Base-by-base conservation (phyloP, 1,140 invertebrate species). In the Apis florea region DNA sequence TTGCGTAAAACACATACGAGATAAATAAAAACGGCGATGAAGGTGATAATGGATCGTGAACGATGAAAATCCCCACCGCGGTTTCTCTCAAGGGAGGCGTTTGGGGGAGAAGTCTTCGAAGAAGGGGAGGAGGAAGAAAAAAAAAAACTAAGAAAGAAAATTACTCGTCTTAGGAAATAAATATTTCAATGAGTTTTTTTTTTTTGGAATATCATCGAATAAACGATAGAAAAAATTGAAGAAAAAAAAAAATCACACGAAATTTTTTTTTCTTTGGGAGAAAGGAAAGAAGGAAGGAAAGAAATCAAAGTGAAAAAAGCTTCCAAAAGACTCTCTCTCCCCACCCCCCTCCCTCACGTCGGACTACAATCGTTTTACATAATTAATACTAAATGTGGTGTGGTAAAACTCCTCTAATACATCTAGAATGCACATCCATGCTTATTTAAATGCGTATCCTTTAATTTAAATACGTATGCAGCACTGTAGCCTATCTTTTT, bases 401-500 rank as follows among this genome's bases (percentile, higher is more conserved):
- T 88, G 84, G 76, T 89, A 79, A 87, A 86, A 87, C 75, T 90
- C 63, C 82, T 87, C 87, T 87, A 89, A 88, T 82, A 89, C 85
- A 86, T 88, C 84, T 90, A 90, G 83, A 82, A 88, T 89, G 89
- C 83, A 91, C 89, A 90, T 83, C 82, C 88, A 90, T 90, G 85
- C 86, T 91, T 90, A 90, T 83, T 83, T 89, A 90, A 40, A 90
- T 90, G 83, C 84, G 6, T 40, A 40, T 86, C 88, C 74, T 86
- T 87, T 89, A 85, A 85, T 80, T 89, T 83, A 88, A 89, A 86
- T 87, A 80, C 66, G 79, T 90, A 87, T 89, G 89, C 83, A 79
- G 86, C 85, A 90, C 79, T 86, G 80, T 87, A 89, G 84, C 87
- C 87, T 90, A 90, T 90, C 82, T 66, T 83, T 84, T 82, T 70